A percentile compares a stretch with the other conserved stretches of the same genome.
Conservation (phyloP, 30 jellyfish, hydroid and myxozoan genomes). For the Clytia hemisphaerica region DNA sequence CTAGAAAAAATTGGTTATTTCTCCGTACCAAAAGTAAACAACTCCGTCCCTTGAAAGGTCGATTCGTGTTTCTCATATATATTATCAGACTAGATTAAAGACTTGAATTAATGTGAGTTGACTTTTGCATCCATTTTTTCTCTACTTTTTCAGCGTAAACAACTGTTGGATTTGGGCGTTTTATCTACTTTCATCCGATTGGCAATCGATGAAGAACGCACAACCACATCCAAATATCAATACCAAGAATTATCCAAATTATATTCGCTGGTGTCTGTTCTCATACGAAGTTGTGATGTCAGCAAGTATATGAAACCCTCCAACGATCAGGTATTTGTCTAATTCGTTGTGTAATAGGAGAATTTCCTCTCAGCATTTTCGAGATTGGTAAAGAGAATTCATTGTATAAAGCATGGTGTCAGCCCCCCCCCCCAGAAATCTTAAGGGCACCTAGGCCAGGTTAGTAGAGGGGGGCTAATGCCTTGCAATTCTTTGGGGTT, state of each 20-base stretch:
- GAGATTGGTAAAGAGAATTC: too few species aligned
- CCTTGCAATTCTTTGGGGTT: too few species aligned
- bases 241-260: conserved; percentile 66
- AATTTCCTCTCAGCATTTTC: neutral
- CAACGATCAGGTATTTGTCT: conserved; percentile 46
- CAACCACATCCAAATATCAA: conserved; percentile 64
- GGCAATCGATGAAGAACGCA: conserved; percentile 84
- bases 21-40: neutral
- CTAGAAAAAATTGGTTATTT: neutral
- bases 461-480: too few species aligned
- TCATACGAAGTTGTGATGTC: conserved; percentile 90
- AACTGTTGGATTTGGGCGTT: conserved; percentile 83
- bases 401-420: too few species aligned
- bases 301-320: conserved; percentile 86
- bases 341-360: neutral
- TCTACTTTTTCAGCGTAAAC: conserved; percentile 65
- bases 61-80: too few species aligned
- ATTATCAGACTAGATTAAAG: too few species aligned
- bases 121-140: neutral
- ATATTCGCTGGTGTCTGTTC: conserved; percentile 76
- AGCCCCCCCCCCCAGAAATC: too few species aligned
- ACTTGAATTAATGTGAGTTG: too few species aligned
- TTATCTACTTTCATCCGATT: conserved; percentile 79
- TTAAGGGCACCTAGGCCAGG: too few species aligned
- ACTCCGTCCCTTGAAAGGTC: too few species aligned